Base-by-base conservation (phyloP, 2,888 invertebrate genomes). In the Phaonia tiefii region DNA sequence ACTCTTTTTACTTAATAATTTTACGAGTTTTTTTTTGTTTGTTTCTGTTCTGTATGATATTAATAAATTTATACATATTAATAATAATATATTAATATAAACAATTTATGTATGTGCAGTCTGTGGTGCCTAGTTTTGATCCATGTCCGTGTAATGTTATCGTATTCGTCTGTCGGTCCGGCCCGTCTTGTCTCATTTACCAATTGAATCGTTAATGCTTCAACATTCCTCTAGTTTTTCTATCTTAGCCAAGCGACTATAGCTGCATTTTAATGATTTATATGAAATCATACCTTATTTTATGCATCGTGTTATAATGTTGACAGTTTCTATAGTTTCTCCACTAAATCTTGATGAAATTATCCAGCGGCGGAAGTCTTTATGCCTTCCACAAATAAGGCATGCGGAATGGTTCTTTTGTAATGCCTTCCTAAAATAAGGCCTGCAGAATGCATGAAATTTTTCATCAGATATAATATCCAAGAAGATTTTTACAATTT, bases 171-270 rank as follows among this genome's bases (percentile, higher is more conserved):
- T 15, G 39, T 25, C 37, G 51, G 17, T 63, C 37, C 39, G 25
- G 17, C 49, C 51, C 26, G 31, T 60, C 71, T 66, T 66, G 65
- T 71, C 56, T 49, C 17, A 5, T 8, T 31, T n/a, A n/a, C 10
- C 49, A 49, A 25, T 66, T 60, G 42, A 60, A 37, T 58, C 51
- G 42, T 63, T 74, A 79, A 79, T 79, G 73, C 54, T 49, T 69
- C 65, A 44, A 69, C 69, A 78, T 79, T 65, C 54, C 69, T 69
- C 60, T 63, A 17, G 20, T 63, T 8, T 31, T 31, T 31, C 31
- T 31, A 31, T 8, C 3, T 3, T 13, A 5, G 13, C 22, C 22
- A 15, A 54, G 20, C 13, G 22, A 54, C 25, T 54, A 20, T 54
- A 20, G 20, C 10, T 51, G 17, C 3, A 13, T 13, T 13, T 13